Evolutionary conservation across 2,888 invertebrate genomes (phyloP), one percentile per base, ranked within the genome.

Genomic region (Candidula unifasciata): DNA sequence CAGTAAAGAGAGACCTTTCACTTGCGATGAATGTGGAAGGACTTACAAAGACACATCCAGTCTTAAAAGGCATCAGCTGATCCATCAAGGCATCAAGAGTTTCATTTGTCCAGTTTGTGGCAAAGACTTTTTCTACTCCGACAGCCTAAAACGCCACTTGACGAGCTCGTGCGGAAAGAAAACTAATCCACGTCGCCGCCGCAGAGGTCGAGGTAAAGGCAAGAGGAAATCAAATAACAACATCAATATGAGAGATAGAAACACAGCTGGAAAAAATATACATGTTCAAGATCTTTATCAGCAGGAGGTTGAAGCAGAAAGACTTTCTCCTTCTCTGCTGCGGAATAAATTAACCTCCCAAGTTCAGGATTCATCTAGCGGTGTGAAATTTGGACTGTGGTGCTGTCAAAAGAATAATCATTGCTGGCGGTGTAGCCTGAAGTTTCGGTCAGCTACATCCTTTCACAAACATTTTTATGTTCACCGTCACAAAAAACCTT

Each of bases 41-140:
- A 33, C 85, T 6, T 85, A 85, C 78, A 85, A 85, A 37, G 85
- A 85, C 52, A 84, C 80, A 16, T 85, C 85, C 16, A 85, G 85
- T 69, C 76, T 85, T 27, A 52, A 66, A 77, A 76, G 85, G 1
- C 85, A 85, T 33, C 81, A 69, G 69, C 18, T 85, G 76, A 54
- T 77, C 13, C 85, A 85, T 30, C 66, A 57, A 44, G 85, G 85
- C n/a, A 27, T 85, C 21, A 85, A 81, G 33, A 57, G 66, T n/a
- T 81, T 68, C 30, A 60, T 85, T 24, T 85, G 85, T 37, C n/a
- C 77, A 35, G n/a, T 77, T 5, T 85, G 85, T 71, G 78, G 71
- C 24, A 85, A 81, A 57, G 85, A 54, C 44, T 85, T 85, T 68
- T 85, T 69, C 60, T 85, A 85, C 52, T 54, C 85, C 24, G 85